Evolutionary conservation across 35 echinoderm and acorn worm genomes (phyloP), one percentile per base, ranked within the genome.

Genomic region (Ophiothrix spiculata): DNA sequence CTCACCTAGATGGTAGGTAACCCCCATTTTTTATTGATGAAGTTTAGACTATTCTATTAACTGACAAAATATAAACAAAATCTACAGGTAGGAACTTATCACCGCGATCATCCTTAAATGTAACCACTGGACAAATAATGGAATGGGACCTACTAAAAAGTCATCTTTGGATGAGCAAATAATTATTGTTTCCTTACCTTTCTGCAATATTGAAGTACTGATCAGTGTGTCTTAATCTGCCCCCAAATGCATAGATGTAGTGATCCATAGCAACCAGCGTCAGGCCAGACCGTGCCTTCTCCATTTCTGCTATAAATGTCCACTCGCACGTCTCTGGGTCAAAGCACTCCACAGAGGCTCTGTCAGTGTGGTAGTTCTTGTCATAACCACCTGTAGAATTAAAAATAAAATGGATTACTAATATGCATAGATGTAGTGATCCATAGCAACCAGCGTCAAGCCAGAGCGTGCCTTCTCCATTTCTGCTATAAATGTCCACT

Each of bases 121-220:
- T n/a, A n/a, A n/a, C n/a, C n/a, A n/a, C n/a, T n/a, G n/a, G n/a
- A n/a, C n/a, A n/a, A n/a, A n/a, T n/a, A n/a, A n/a, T n/a, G n/a
- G n/a, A n/a, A n/a, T n/a, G n/a, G n/a, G n/a, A n/a, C n/a, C n/a
- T n/a, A n/a, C n/a, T n/a, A n/a, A n/a, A n/a, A n/a, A n/a, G n/a
- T n/a, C n/a, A n/a, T n/a, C n/a, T n/a, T n/a, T n/a, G n/a, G n/a
- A n/a, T n/a, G n/a, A n/a, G n/a, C n/a, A n/a, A n/a, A n/a, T n/a
- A n/a, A n/a, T n/a, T n/a, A n/a, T n/a, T n/a, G n/a, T n/a, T n/a
- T n/a, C 21, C 84, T 75, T 88, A 99, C 96, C 96, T 88, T 76
- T 99, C 96, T 35, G 96, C 96, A 33, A 99, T 93, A 63, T 91
- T 91, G 38, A 99, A 99, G 84, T 91, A 99, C 82, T 99, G 96